phyloP scores from a whole-genome alignment of 2,888 invertebrate genomes.

The Tetranychus piercei region DNA sequence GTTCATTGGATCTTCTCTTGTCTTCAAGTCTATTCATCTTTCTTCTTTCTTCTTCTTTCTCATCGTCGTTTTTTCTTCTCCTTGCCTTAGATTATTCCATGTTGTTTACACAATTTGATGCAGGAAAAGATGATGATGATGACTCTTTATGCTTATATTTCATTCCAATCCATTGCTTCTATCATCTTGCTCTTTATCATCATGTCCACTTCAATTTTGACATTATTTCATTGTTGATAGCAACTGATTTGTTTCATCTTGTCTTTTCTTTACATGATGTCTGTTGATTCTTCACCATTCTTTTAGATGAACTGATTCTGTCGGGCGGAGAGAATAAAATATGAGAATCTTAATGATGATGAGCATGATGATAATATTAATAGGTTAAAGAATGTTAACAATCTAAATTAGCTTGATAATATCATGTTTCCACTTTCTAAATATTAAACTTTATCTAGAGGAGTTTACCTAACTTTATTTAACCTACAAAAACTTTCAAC shows the following conservation, averaged over 20 bases:
- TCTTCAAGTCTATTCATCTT: neutral
- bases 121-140: neutral
- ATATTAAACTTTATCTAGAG: neutral
- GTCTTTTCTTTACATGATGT: neutral
- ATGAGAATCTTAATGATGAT: neutral
- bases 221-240: neutral
- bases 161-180: neutral
- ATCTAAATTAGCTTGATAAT: neutral
- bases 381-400: neutral
- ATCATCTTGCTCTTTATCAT: neutral
- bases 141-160: neutral
- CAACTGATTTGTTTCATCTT: neutral
- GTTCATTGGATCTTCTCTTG: neutral
- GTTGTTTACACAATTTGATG: neutral
- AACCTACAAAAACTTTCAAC: neutral
- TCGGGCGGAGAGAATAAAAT: neutral
- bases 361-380: neutral
- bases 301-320: too few species aligned
- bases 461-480: neutral
- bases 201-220: neutral
- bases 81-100: neutral
- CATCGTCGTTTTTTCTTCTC: neutral
- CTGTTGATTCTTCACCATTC: neutral
- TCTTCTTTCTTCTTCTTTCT: neutral
- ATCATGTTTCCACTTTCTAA: neutral